Conservation (phyloP, 2,888 invertebrate species). For the Zelleria hepariella region DNA sequence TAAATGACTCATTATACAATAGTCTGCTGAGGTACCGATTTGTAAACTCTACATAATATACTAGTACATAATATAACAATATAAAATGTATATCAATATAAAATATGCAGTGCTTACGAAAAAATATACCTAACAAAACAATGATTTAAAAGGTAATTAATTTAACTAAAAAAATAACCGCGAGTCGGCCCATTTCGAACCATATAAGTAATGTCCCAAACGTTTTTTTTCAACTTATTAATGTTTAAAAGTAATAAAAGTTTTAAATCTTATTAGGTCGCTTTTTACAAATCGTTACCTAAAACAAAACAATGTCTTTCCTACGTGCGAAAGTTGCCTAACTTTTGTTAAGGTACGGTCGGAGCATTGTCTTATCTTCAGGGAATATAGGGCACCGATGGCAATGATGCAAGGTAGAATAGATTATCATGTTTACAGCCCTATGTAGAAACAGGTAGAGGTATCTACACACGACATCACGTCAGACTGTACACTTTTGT, state of each 20-base stretch:
- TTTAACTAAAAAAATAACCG: too few species aligned
- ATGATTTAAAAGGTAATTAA: too few species aligned
- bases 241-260: neutral
- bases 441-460: neutral
- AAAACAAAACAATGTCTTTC: neutral
- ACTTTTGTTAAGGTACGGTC: neutral
- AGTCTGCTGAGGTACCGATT: neutral
- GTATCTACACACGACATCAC: neutral
- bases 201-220: too few species aligned
- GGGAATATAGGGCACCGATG: neutral
- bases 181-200: too few species aligned
- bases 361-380: neutral
- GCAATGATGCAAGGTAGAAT: neutral
- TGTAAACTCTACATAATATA: neutral
- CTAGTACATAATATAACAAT: too few species aligned
- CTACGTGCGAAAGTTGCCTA: neutral
- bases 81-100: too few species aligned
- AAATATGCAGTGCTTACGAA: too few species aligned
- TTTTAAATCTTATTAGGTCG: too few species aligned
- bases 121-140: too few species aligned
- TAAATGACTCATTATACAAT: neutral
- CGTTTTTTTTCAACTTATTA: too few species aligned
- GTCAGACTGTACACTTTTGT: too few species aligned
- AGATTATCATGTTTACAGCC: neutral
- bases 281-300: neutral